phyloP scores from a whole-genome alignment of 2,113 vertebrate species.

The Circaetus gallicus region DNA sequence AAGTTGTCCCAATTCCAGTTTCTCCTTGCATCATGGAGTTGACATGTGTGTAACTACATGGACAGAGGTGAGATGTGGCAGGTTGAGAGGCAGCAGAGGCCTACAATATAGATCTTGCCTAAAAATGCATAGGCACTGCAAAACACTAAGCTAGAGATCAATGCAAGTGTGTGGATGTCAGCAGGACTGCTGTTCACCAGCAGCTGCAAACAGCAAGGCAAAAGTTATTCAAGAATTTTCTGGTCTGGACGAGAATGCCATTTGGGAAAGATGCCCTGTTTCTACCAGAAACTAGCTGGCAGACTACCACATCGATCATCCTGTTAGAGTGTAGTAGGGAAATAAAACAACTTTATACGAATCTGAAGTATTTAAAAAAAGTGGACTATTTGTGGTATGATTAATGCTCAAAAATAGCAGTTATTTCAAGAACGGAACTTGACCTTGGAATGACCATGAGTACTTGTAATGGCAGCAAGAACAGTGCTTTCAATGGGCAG shows the following conservation, averaged over 20 bases:
- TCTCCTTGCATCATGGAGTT: background rate
- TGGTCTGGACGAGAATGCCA: background rate
- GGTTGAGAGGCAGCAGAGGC: background rate
- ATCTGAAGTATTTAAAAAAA: background rate
- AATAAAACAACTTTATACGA: background rate
- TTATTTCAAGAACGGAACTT: background rate
- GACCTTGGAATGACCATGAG: background rate
- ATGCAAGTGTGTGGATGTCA: background rate
- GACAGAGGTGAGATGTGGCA: background rate
- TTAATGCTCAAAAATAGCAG: background rate
- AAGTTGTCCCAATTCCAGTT: background rate
- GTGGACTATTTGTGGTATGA: background rate
- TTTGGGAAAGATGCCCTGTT: background rate
- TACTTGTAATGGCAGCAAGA: background rate
- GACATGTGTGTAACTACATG: rapidly evolving
- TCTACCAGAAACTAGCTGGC: background rate
- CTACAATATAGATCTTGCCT: background rate
- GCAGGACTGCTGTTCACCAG: background rate
- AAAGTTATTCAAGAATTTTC: background rate
- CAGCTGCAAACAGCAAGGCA: background rate
- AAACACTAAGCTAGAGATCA: background rate
- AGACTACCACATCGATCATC: background rate
- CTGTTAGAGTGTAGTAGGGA: background rate
- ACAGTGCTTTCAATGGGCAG: background rate
- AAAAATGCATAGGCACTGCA: background rate